phyloP scores from a whole-genome alignment of 37 sponge, comb jelly and placozoan species.

The Diacarnus erythraeanus region DNA sequence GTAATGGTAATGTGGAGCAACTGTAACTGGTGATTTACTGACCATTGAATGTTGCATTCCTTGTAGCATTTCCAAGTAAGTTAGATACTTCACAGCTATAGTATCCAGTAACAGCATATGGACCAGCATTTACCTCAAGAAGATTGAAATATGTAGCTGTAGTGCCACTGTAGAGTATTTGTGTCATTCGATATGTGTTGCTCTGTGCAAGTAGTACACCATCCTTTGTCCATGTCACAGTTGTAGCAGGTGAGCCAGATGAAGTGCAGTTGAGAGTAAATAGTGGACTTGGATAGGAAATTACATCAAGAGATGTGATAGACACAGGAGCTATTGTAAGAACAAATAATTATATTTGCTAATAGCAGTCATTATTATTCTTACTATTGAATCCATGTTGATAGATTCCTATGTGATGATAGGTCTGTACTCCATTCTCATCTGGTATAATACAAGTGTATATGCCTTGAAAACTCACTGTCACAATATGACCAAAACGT shows the following conservation, averaged over 20 bases:
- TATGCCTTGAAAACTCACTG: slow-evolving; percentile 17
- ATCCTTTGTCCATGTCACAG: slow-evolving; percentile 23
- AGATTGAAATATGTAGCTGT: slow-evolving; percentile 6
- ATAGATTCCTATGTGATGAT: slow-evolving; percentile 2
- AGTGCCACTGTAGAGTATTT: slow-evolving; percentile 5
- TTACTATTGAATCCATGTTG: slow-evolving; percentile 12
- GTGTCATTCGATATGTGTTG: background rate
- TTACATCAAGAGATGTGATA: background rate
- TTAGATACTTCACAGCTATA: slow-evolving; percentile 11
- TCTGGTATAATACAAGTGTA: slow-evolving; percentile 24
- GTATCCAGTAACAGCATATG: slow-evolving; percentile 11
- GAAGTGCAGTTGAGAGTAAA: slow-evolving; percentile 14
- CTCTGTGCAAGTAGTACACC: background rate
- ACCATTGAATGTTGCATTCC: slow-evolving; percentile 7
- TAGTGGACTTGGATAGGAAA: background rate
- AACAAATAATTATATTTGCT: background rate
- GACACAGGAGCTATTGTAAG: background rate
- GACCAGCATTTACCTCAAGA: slow-evolving; percentile 15
- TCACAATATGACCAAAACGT: slow-evolving; percentile 2
- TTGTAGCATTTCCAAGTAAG: slow-evolving; percentile 6
- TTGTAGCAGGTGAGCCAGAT: slow-evolving; percentile 10
- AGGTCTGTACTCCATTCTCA: slow-evolving; percentile 18
- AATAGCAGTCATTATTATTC: background rate
- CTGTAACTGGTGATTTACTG: background rate
- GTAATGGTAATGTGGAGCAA: background rate